Percentiles rank a stretch among this genome's conserved stretches.
Evolutionary conservation across 53 echinoderm and acorn worm genomes (phyloP).

Genomic region (Antedon mediterranea): DNA sequence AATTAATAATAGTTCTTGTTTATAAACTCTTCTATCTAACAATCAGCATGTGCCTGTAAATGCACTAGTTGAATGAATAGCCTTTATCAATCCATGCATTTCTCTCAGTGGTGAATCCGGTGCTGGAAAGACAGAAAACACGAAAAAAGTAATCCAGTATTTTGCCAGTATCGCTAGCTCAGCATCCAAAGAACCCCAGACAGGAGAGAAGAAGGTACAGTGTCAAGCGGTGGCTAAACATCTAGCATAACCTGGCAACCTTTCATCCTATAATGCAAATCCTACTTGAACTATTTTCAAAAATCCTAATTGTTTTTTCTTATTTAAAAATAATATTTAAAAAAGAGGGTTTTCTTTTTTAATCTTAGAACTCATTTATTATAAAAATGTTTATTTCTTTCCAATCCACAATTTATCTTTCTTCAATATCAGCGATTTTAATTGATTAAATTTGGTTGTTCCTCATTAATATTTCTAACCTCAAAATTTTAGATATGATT

Average conservation of each 20-base stretch:
- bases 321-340: too few species aligned
- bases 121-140: slow-evolving; percentile 99
- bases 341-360: too few species aligned
- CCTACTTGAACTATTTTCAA: not conserved
- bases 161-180: slow-evolving; percentile 99
- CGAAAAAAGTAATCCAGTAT: slow-evolving; percentile 99
- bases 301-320: too few species aligned
- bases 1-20: too few species aligned
- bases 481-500: too few species aligned
- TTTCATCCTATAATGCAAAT: not conserved
- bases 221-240: not conserved
- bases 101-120: slow-evolving; percentile 92
- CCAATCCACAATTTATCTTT: too few species aligned
- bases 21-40: not conserved
- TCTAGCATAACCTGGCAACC: not conserved
- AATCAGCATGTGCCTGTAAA: not conserved
- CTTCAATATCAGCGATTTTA: too few species aligned
- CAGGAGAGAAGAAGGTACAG: slow-evolving; percentile 94
- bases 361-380: too few species aligned
- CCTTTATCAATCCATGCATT: not conserved
- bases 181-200: slow-evolving; percentile 54
- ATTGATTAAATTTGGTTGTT: too few species aligned
- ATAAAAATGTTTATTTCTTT: too few species aligned
- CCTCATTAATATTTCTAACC: too few species aligned
- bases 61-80: not conserved